Base-by-base conservation (phyloP, 2,797 vertebrate species). In the Leptodactylus fallax region DNA sequence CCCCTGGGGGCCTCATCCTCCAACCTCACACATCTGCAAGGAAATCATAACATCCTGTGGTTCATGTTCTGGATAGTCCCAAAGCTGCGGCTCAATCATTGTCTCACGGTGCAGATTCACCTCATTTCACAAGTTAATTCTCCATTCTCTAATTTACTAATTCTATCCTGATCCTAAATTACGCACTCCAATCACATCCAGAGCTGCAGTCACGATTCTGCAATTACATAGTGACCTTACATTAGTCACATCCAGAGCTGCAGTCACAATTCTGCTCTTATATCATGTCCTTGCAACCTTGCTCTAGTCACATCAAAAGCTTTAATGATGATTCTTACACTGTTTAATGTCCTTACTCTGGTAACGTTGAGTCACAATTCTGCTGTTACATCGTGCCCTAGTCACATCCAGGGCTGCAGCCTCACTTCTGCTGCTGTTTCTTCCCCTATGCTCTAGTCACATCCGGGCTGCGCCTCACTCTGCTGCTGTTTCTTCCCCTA, bases 11-110 rank as follows among this genome's bases (percentile, higher is more conserved):
- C 19, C 71, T 21, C 9, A 49, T 74, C 36, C 71, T 74, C 71
- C 69, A 72, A 72, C 27, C 69, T 72, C 71, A 11, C 71, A 47
- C 71, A 74, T 74, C 71, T 74, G 71, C 17, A 21, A 74, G 71
- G 69, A 72, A 74, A 74, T 49, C 36, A 74, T n/a, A 74, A 74
- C 71, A 74, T 74, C 45, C 45, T 49, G 27, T 6, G 13, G 69
- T 14, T 72, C 69, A 72, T 49, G 71, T 74, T 9, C 14, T 7
- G 17, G 45, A 21, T 21, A 7, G 36, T 45, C 17, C 71, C 69
- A 19, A 10, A 72, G 69, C 69, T 45, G 27, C 36, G 2, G 69
- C 36, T 25, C 67, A 71, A 45, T 71, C 67, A 71, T 13, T 45
- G 36, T 36, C 36, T 36, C 36, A 36, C 36, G 36, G 36, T 36